Conservation (phyloP, 1,140 invertebrate species). For the Atopsyche davidsoni region DNA sequence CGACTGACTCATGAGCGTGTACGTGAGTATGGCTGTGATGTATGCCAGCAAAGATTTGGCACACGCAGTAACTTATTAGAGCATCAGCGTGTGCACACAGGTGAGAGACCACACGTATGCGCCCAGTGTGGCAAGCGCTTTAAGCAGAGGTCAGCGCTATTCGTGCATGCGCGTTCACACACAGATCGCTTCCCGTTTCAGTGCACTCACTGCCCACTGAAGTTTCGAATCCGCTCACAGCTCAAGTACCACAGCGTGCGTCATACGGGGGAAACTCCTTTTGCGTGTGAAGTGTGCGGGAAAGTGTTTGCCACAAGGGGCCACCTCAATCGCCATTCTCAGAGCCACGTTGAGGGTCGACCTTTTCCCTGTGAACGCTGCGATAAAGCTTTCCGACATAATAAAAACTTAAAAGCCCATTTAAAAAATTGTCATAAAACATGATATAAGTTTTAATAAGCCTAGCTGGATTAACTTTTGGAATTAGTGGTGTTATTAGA, state of each 20-base stretch:
- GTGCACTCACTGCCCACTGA: slow-evolving; percentile 57
- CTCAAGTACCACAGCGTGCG: slow-evolving; percentile 53
- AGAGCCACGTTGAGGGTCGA: slow-evolving; percentile 34
- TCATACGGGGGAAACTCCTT: slow-evolving; percentile 63
- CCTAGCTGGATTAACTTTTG: too few relatives aligned
- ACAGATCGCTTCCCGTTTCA: slow-evolving; percentile 50
- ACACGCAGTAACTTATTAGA: slow-evolving; percentile 46
- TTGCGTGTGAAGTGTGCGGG: slow-evolving; percentile 56
- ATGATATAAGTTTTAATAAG: neutral
- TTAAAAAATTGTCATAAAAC: slow-evolving; percentile 29
- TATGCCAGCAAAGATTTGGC: slow-evolving; percentile 53
- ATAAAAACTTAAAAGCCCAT: slow-evolving; percentile 30
- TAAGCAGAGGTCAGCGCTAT: slow-evolving; percentile 42
- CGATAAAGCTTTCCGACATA: slow-evolving; percentile 29
- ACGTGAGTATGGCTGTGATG: slow-evolving; percentile 48
- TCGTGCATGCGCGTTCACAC: slow-evolving; percentile 48
- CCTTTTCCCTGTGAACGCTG: slow-evolving; percentile 29
- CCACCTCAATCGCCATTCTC: slow-evolving; percentile 54
- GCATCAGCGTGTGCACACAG: slow-evolving; percentile 65
- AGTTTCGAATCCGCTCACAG: slow-evolving; percentile 53
- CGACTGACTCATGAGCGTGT: slow-evolving; percentile 58
- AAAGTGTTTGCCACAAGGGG: slow-evolving; percentile 53
- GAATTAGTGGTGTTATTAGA: too few relatives aligned
- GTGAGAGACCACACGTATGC: slow-evolving; percentile 56
- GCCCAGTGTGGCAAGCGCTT: slow-evolving; percentile 47